Conservation (phyloP, 2,888 invertebrate species). For the Falcaria lacertinaria region DNA sequence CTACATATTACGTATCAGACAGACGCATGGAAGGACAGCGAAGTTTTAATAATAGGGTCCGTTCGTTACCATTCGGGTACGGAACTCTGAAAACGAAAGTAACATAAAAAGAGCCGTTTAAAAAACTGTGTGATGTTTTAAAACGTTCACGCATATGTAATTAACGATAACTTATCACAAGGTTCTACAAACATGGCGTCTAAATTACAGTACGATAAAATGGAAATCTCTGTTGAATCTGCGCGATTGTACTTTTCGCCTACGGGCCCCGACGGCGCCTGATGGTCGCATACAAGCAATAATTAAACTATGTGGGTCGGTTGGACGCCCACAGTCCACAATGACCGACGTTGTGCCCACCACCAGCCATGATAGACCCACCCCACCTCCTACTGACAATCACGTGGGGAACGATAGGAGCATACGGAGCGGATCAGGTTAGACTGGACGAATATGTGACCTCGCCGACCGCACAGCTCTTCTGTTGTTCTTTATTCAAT, state of each 20-base stretch:
- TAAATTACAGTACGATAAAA: slow-evolving; percentile 5
- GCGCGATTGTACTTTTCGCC: slow-evolving; percentile 51
- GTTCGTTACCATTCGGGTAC: too few relatives aligned
- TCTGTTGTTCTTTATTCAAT: slow-evolving; percentile 67
- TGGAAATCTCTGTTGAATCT: slow-evolving; percentile 11
- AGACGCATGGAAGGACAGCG: too few relatives aligned
- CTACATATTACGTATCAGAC: too few relatives aligned
- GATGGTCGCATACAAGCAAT: slow-evolving; percentile 68
- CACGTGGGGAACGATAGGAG: slow-evolving; percentile 25
- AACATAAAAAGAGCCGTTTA: not conserved
- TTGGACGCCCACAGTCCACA: slow-evolving; percentile 73
- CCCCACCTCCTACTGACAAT: slow-evolving; percentile 44
- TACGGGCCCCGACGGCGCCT: slow-evolving; percentile 66
- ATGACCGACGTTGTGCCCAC: slow-evolving; percentile 48
- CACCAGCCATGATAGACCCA: slow-evolving; percentile 39
- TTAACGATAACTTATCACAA: slow-evolving; percentile 10
- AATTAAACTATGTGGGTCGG: slow-evolving; percentile 75
- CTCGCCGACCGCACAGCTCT: slow-evolving; percentile 44
- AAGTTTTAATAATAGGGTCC: too few relatives aligned
- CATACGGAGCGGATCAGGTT: slow-evolving; percentile 34
- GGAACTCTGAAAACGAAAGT: too few relatives aligned
- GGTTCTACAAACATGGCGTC: slow-evolving; percentile 6
- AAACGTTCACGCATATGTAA: slow-evolving; percentile 14
- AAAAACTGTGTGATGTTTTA: not conserved
- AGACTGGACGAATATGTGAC: slow-evolving; percentile 43